A percentile compares a stretch with the other conserved stretches of the same genome.
Conservation (phyloP, 2,113 vertebrate species). For the Tor tambroides region DNA sequence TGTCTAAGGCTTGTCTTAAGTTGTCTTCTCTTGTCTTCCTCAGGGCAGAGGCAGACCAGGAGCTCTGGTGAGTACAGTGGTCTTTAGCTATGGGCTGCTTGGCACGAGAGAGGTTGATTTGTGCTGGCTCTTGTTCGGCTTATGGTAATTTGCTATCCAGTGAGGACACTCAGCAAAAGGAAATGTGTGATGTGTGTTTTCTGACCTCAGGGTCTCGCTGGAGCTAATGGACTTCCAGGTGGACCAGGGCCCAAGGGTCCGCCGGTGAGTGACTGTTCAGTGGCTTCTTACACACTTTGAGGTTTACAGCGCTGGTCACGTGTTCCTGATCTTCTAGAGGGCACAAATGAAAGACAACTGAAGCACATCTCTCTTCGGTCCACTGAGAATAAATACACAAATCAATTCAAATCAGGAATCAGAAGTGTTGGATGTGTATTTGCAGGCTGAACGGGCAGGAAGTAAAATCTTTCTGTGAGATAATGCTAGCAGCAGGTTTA, state of each 20-base stretch:
- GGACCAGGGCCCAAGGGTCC: slow-evolving; percentile 87
- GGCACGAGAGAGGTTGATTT: too few relatives aligned
- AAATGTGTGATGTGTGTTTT: slow-evolving; percentile 50
- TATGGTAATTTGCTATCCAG: background rate
- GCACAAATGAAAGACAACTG: too few relatives aligned
- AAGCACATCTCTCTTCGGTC: too few relatives aligned
- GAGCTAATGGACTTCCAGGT: slow-evolving; percentile 88
- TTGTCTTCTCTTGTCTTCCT: slow-evolving; percentile 67
- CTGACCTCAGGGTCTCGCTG: slow-evolving; percentile 83
- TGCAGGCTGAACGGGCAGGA: too few relatives aligned
- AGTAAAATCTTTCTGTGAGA: too few relatives aligned
- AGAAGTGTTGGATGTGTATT: too few relatives aligned
- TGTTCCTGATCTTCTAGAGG: too few relatives aligned
- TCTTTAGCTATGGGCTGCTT: background rate
- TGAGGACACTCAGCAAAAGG: background rate
- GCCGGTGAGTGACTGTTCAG: slow-evolving; percentile 84
- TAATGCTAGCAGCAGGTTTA: too few relatives aligned
- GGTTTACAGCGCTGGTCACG: too few relatives aligned
- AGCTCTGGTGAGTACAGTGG: slow-evolving; percentile 84
- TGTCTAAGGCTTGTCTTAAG: background rate
- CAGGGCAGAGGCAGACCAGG: slow-evolving; percentile 94
- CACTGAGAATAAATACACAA: too few relatives aligned
- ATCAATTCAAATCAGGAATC: too few relatives aligned
- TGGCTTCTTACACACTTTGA: too few relatives aligned
- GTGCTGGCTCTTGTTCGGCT: background rate